A percentile compares a stretch with the other conserved stretches of the same genome.
These are phyloP conservation scores for Conchocele bisecta DNA, from an alignment of 2,888 invertebrate genomes.

Conservation along the genomic window DNA sequence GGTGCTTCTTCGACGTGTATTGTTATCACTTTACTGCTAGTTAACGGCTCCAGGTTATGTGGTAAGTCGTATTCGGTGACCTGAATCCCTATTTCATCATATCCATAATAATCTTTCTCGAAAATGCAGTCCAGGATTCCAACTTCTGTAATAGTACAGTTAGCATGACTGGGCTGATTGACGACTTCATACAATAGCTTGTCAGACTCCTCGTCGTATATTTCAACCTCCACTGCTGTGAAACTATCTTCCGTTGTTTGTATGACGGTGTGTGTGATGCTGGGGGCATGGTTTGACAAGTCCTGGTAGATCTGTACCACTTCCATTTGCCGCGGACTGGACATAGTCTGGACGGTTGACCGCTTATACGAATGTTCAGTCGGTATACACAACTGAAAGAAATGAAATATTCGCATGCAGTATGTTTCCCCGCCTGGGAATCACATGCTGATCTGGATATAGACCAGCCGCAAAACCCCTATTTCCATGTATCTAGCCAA, in stretches of 20 bases:
- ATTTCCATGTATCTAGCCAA: background rate
- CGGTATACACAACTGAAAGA: too few species aligned
- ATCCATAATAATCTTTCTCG: constrained; percentile 46
- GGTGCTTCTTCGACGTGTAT: constrained; percentile 17
- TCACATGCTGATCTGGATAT: too few species aligned
- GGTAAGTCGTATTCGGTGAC: background rate
- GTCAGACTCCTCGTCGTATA: constrained; percentile 48
- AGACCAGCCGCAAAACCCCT: too few species aligned
- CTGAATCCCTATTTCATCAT: background rate
- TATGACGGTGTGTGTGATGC: constrained; percentile 23
- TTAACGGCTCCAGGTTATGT: background rate
- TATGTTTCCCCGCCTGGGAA: too few species aligned
- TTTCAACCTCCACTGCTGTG: constrained; percentile 1
- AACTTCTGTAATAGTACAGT: constrained; percentile 32
- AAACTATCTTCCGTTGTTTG: constrained; percentile 25
- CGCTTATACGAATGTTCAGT: too few species aligned
- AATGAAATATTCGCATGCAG: too few species aligned
- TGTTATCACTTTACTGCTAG: too few species aligned
- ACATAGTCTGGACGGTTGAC: background rate
- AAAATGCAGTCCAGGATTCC: constrained; percentile 37
- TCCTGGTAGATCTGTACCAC: constrained; percentile 21
- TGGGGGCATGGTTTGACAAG: constrained; percentile 38
- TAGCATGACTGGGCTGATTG: constrained; percentile 8
- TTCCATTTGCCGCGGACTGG: constrained; percentile 13
- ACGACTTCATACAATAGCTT: constrained; percentile 31